Base-by-base conservation (phyloP, 1,140 invertebrate species). In the Belonocnema kinseyi region DNA sequence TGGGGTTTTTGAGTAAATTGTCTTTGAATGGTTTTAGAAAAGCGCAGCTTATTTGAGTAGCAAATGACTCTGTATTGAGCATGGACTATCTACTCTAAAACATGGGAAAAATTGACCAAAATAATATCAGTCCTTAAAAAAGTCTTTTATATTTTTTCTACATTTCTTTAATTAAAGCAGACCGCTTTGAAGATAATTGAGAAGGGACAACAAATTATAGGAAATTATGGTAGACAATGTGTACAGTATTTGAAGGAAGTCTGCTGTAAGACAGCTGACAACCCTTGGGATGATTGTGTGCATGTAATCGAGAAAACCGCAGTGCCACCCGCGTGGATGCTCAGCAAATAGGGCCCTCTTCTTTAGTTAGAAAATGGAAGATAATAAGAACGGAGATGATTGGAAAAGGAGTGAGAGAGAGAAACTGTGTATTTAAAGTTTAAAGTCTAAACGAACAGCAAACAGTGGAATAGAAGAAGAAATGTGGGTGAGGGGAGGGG, bases 401-500 rank as follows among this genome's bases (percentile, higher is more conserved):
- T 52, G 19, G 21, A 40, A 53, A 51, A 19, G 50, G 40, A 51
- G 3, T 66, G 75, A 51, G 58, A 80, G 58, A 80, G 17, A 16
- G 33, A 53, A 46, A 17, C 50, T n/a, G 56, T n/a, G 53, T 75
- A 33, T 33, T 73, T 73, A 73, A 52, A 51, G 1, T 73, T 73
- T 52, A 54, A 52, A 51, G n/a, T 54, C 54, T 52, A 73, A 73
- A 21, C n/a, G 50, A 56, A 54, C 50, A 40, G 21, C 52, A 40
- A 74, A 74, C 52, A 11, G 12, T 13, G 17, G 33, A 52, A 72
- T 72, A 16, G 70, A 74, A 71, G 70, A 72, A 70, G 76, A 56
- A 54, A 50, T 56, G 56, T 46, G 75, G 74, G 70, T 52, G 53
- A 58, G 53, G 72, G 53, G 50, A 33, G 56, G 77, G 70, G 61